Percentiles rank a stretch among this genome's conserved stretches.
These are phyloP conservation scores for Drosophila cyrtoloma DNA, from an alignment of 2,888 invertebrate species.

Conservation along the genomic window DNA sequence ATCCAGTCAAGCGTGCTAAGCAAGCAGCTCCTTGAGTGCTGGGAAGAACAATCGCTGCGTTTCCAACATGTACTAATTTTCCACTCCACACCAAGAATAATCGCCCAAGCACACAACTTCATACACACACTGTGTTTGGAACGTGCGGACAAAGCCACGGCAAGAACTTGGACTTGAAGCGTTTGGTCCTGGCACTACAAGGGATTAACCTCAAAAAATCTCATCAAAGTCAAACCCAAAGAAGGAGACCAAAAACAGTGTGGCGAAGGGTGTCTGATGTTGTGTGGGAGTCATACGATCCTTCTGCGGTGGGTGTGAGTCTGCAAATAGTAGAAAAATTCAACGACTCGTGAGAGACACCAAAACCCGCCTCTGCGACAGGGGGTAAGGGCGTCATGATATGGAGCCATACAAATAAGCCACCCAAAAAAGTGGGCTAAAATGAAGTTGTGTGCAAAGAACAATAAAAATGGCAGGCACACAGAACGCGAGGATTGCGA, in stretches of 20 bases:
- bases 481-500: constrained; percentile 28
- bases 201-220: constrained; percentile 82
- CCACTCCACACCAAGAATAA: constrained; percentile 79
- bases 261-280: constrained; percentile 17
- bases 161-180: constrained; percentile 79
- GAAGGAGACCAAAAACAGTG: constrained; percentile 36
- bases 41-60: constrained; percentile 71
- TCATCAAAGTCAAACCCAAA: constrained; percentile 81
- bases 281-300: constrained; percentile 13
- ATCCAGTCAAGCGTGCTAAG: constrained; percentile 56
- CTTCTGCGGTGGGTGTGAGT: constrained; percentile 63
- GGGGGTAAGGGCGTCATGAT: constrained; percentile 3
- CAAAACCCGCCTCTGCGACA: constrained; percentile 18
- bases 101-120: constrained; percentile 37
- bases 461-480: constrained; percentile 75
- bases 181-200: constrained; percentile 78
- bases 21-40: constrained; percentile 51
- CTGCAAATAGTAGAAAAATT: constrained; percentile 73
- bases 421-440: constrained; percentile 79
- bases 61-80: constrained; percentile 80
- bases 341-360: constrained; percentile 66
- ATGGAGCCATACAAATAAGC: constrained; percentile 81
- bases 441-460: constrained; percentile 80
- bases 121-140: constrained; percentile 31
- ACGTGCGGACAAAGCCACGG: constrained; percentile 67